Base-by-base conservation (phyloP, 2,888 invertebrate genomes). In the Tholera decimalis region DNA sequence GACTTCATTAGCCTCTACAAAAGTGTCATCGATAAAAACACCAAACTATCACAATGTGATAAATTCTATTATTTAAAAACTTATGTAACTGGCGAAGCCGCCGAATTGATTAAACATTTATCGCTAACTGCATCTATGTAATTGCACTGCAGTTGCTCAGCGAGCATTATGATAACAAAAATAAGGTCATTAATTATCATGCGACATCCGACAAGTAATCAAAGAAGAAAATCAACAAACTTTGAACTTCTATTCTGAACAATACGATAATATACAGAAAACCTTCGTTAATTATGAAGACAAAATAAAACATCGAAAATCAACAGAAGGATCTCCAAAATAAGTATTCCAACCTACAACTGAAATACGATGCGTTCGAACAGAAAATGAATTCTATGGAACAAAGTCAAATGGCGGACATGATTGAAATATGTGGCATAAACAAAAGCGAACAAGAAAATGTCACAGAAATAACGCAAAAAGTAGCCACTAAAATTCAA, bases 401-500 rank as follows among this genome's bases (percentile, higher is more conserved):
- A 37, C 37, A 37, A n/a, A 37, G 6, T 37, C 37, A 37, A n/a
- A 37, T 37, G 37, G 37, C n/a, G 37, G 37, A 37, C n/a, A 37
- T 37, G 15, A n/a, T 37, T 37, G 37, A 37, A 37, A 37, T 37
- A n/a, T 37, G 37, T 37, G 37, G 37, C n/a, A 37, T 37, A 37
- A n/a, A 37, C 37, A 37, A 37, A 6, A n/a, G n/a, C n/a, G n/a
- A 33, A 33, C 9, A 37, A 6, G 37, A n/a, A 37, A 37, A 37
- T 37, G 37, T n/a, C 15, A n/a, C n/a, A 37, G 37, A 37, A 37
- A 37, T n/a, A 37, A 37, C 15, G n/a, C n/a, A 37, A 37, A 37
- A 33, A 33, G 33, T 33, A 33, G 33, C 33, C 33, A 33, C 33
- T 11, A 33, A 11, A 33, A 33, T 33, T 11, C 33, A 33, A 3